phyloP scores from a whole-genome alignment of 2,888 invertebrate genomes.

The Epicampocera succincta region DNA sequence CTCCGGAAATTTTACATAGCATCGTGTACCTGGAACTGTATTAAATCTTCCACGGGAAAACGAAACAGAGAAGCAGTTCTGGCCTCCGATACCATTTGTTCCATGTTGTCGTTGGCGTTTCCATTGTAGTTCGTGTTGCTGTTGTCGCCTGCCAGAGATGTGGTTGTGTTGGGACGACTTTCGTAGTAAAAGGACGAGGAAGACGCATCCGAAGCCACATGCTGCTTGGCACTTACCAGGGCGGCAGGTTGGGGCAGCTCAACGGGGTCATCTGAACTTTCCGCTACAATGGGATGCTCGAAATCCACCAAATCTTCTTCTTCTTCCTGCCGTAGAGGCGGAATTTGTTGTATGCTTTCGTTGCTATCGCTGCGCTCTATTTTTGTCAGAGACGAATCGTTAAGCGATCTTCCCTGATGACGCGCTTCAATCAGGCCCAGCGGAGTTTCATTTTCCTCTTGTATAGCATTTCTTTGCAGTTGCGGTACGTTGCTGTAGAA shows the following conservation, averaged over 20 bases:
- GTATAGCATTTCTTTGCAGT: conserved; percentile 73
- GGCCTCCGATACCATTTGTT: conserved; percentile 78
- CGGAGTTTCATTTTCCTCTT: conserved; percentile 68
- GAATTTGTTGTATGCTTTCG: conserved; percentile 50
- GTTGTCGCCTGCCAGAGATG: conserved; percentile 12
- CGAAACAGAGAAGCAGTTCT: conserved; percentile 79
- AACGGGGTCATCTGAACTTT: conserved; percentile 50
- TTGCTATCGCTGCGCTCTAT: conserved; percentile 76
- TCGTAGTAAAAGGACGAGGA: conserved; percentile 62
- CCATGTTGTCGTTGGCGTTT: conserved; percentile 72
- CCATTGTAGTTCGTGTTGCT: conserved; percentile 59
- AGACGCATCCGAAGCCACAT: conserved; percentile 60
- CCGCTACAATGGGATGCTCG: conserved; percentile 78
- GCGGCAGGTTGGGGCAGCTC: conserved; percentile 73
- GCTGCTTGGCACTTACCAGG: conserved; percentile 67
- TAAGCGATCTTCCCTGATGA: conserved; percentile 62
- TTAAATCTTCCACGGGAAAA: conserved; percentile 80
- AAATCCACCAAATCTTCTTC: conserved; percentile 76
- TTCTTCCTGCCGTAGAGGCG: conserved; percentile 44
- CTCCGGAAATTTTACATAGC: conserved; percentile 75
- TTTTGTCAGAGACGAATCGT: conserved; percentile 46
- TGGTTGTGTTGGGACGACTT: conserved; percentile 49
- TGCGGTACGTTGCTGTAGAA: conserved; percentile 74
- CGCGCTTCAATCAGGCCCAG: conserved; percentile 59
- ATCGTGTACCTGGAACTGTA: conserved; percentile 80